These are phyloP conservation scores for Nycticebus coucang DNA, from an alignment of 2,113 vertebrate genomes.

Conservation along the genomic window DNA sequence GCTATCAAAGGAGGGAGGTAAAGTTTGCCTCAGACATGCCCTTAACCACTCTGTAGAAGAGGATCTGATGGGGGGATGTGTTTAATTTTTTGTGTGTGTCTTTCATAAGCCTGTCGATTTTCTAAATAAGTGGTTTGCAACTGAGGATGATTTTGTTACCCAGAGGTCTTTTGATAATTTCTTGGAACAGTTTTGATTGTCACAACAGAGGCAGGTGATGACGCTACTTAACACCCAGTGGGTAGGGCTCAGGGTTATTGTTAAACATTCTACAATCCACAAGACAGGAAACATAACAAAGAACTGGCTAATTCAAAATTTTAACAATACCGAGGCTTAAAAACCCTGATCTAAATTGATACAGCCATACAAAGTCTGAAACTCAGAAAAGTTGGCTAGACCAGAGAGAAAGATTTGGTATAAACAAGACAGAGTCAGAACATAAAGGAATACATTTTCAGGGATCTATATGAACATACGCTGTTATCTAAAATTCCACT, in stretches of 20 bases:
- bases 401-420: constrained; percentile 24
- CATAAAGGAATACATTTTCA: constrained; percentile 21
- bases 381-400: background rate
- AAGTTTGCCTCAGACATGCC: background rate
- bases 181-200: background rate
- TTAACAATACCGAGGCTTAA: background rate
- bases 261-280: background rate
- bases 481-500: constrained; percentile 53
- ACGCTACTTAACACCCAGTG: background rate
- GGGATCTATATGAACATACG: constrained; percentile 42
- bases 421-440: background rate
- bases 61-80: background rate
- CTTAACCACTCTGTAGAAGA: background rate
- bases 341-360: background rate
- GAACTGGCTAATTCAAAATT: background rate
- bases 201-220: background rate
- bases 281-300: background rate
- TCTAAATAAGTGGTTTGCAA: background rate
- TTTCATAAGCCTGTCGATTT: background rate
- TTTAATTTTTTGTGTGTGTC: background rate
- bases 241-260: background rate
- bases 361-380: background rate
- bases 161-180: background rate
- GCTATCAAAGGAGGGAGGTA: background rate
- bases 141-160: background rate